Conservation (phyloP, 2,113 vertebrate genomes). For the Nesospiza acunhae region DNA sequence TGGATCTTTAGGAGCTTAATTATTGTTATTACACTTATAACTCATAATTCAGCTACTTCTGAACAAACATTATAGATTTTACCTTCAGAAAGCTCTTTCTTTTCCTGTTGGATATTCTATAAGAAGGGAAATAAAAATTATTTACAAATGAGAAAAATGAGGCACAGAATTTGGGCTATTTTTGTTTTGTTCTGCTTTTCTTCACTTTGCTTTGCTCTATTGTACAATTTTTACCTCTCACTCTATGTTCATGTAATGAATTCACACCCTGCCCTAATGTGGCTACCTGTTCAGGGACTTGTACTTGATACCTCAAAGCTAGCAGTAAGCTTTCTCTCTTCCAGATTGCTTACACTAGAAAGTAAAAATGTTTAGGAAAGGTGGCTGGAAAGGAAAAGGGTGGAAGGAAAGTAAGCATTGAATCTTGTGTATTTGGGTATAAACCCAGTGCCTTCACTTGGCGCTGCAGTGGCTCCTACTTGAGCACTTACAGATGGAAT, state of each 20-base stretch:
- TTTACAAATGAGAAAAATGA: not conserved
- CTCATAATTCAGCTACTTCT: not conserved
- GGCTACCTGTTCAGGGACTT: not conserved
- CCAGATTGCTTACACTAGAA: not conserved
- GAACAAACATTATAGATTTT: not conserved
- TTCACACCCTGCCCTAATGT: not conserved
- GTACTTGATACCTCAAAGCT: not conserved
- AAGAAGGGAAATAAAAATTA: not conserved
- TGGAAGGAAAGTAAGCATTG: not conserved
- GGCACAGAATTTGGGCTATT: not conserved
- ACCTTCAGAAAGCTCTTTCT: not conserved
- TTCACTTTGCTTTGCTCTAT: not conserved
- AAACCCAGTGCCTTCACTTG: not conserved
- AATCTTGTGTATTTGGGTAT: not conserved
- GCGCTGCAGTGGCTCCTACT: not conserved
- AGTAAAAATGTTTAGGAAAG: not conserved
- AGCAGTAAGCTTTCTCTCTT: not conserved
- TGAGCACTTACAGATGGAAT: not conserved
- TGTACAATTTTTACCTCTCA: not conserved
- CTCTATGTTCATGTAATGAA: not conserved
- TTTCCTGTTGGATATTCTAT: not conserved
- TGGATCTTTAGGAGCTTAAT: not conserved
- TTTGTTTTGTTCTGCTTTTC: not conserved
- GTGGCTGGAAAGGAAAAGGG: not conserved
- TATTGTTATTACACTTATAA: not conserved